phyloP scores from a whole-genome alignment of 2,888 invertebrate genomes.

The Silvanus unidentatus region DNA sequence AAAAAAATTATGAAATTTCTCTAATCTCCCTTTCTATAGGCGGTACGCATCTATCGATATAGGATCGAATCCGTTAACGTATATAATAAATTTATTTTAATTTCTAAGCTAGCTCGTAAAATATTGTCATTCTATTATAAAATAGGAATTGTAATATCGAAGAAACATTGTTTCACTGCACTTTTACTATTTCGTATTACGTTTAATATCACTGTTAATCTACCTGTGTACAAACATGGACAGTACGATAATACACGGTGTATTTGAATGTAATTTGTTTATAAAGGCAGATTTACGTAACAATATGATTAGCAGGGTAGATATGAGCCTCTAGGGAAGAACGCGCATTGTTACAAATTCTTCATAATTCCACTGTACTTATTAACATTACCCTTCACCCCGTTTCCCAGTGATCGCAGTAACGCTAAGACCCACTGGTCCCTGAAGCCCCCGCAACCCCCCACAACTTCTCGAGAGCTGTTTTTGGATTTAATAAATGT shows the following conservation, averaged over 20 bases:
- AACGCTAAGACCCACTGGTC: constrained; percentile 3
- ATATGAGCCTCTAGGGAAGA: constrained; percentile 24
- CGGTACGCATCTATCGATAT: too few species aligned
- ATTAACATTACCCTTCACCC: constrained; percentile 26
- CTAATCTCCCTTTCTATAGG: too few species aligned
- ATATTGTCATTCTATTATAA: too few species aligned
- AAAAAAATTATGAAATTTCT: too few species aligned
- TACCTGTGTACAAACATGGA: constrained; percentile 14
- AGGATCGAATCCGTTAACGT: too few species aligned
- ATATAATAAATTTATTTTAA: too few species aligned
- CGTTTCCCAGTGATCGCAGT: constrained; percentile 10
- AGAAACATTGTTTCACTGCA: too few species aligned
- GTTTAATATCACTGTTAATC: constrained; percentile 14
- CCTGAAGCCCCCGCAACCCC: constrained; percentile 17
- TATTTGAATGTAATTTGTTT: constrained; percentile 14
- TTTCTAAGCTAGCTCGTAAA: too few species aligned
- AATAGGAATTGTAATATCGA: too few species aligned
- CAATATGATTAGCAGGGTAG: constrained; percentile 25
- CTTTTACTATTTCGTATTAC: too few species aligned
- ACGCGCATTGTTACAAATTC: constrained; percentile 30
- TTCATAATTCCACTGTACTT: constrained; percentile 34
- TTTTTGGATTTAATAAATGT: constrained; percentile 37
- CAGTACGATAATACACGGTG: background rate
- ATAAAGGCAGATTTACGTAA: constrained; percentile 18
- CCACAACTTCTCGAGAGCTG: constrained; percentile 29